These are phyloP conservation scores for Microcaecilia unicolor DNA, from an alignment of 2,797 vertebrate genomes.

Conservation along the genomic window DNA sequence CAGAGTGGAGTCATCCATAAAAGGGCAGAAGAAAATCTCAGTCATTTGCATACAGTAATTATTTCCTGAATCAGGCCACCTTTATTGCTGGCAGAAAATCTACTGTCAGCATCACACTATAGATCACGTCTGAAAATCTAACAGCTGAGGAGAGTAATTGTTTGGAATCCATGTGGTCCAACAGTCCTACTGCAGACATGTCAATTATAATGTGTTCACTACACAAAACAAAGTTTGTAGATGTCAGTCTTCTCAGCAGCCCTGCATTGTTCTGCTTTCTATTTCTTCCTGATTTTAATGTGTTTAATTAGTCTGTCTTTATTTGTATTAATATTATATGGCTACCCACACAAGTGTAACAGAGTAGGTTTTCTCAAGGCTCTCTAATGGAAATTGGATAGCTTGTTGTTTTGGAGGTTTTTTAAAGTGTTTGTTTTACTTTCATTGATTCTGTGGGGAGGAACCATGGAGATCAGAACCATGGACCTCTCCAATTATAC, in stretches of 20 bases:
- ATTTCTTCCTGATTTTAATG: no score
- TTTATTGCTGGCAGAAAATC: conserved; percentile 74
- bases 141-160: conserved; percentile 39
- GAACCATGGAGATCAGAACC: no score
- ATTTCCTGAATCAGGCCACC: conserved; percentile 74
- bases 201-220: neutral
- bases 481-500: no score
- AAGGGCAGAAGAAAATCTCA: conserved; percentile 68
- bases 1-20: conserved; percentile 67
- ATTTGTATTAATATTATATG: no score
- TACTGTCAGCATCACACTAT: conserved; percentile 66
- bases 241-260: neutral
- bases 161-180: conserved; percentile 8
- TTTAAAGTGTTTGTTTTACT: no score
- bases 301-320: no score
- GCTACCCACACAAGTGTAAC: no score
- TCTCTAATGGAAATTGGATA: no score
- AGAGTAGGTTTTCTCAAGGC: no score
- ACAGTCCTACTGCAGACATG: neutral
- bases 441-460: no score
- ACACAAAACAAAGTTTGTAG: neutral
- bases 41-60: conserved; percentile 79
- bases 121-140: conserved; percentile 55
- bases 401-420: no score
- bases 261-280: neutral